Base-by-base conservation (phyloP, 2,797 vertebrate genomes). In the Aphelocoma californica region DNA sequence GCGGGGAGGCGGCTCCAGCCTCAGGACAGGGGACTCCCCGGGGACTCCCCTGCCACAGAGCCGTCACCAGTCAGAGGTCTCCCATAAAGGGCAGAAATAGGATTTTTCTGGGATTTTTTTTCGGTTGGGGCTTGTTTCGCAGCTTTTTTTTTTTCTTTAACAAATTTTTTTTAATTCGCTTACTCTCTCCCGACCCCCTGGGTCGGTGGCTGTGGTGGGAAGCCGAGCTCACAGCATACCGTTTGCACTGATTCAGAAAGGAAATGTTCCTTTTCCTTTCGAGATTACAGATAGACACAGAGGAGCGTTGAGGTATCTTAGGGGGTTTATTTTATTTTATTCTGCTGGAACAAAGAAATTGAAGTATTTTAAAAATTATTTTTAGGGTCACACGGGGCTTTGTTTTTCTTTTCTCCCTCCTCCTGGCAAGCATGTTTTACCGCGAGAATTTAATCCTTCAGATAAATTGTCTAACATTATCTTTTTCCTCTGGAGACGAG, bases 241-340 rank as follows among this genome's bases (percentile, higher is more conserved):
- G 28, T 90, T 95, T 89, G 86, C 79, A 64, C 38, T 89, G 77
- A 94, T 38, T 93, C 83, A 92, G 81, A 83, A 83, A 95, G 91
- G 95, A 97, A 96, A 90, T 61, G 51, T 51, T 82, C 32, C 31
- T 70, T 96, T 97, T 92, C 93, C 67, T 60, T 92, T 92, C 32
- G 48, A 85, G 90, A 95, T 93, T 94, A 91, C 29, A 62, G 23
- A 81, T 23, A 72, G 86, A 92, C 51, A 90, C 60, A 36, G 60
- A 4, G n/a, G 81, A 93, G 14, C 9, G 7, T 66, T 87, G 79
- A 53, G 29, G 57, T 86, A n/a, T 89, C n/a, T 71, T 78, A 42
- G 42, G 38, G 57, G 45, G 10, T 32, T 95, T 84, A 28, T 81
- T 84, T 89, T 83, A 89, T 92, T 94, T 81, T 81, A 80, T 85